These are phyloP conservation scores for Anoplopoma fimbria DNA, from an alignment of 2,113 vertebrate species.

Conservation along the genomic window DNA sequence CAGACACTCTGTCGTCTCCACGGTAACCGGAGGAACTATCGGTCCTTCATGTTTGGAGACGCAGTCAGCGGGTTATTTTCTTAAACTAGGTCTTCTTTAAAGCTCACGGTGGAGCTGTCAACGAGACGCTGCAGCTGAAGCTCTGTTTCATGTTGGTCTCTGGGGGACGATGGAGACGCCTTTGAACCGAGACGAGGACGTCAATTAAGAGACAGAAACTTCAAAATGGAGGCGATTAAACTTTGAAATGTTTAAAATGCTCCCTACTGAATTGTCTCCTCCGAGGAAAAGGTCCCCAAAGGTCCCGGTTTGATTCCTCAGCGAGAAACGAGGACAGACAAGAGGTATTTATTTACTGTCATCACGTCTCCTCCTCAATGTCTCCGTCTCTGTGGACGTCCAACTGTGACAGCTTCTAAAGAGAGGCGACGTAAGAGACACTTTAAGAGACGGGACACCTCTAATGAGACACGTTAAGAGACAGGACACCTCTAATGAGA, in stretches of 20 bases:
- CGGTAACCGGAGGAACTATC: slow-evolving; percentile 21
- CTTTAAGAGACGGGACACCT: neutral
- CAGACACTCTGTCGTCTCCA: slow-evolving; percentile 38
- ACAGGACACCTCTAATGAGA: neutral
- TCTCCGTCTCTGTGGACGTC: neutral
- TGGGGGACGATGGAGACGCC: slow-evolving; percentile 47
- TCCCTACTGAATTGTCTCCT: slow-evolving; percentile 71
- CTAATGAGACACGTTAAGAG: neutral
- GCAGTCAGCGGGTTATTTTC: slow-evolving; percentile 48
- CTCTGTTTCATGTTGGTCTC: slow-evolving; percentile 42
- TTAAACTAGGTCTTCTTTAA: slow-evolving; percentile 45
- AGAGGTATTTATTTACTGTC: slow-evolving; percentile 70
- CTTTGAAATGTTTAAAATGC: slow-evolving; percentile 75
- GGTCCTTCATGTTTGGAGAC: slow-evolving; percentile 33
- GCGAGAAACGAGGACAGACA: slow-evolving; percentile 38
- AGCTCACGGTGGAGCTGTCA: slow-evolving; percentile 51
- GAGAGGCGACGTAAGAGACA: no score
- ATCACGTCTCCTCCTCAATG: slow-evolving; percentile 7
- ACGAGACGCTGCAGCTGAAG: slow-evolving; percentile 24
- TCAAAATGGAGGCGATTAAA: slow-evolving; percentile 75
- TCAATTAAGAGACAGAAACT: slow-evolving; percentile 67
- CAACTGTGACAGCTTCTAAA: slow-evolving; percentile 24
- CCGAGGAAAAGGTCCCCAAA: slow-evolving; percentile 30
- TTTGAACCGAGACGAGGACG: slow-evolving; percentile 56
- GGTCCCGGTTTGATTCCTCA: slow-evolving; percentile 26